Base-by-base conservation (phyloP, 2,888 invertebrate species). In the Drosophila macrospina region DNA sequence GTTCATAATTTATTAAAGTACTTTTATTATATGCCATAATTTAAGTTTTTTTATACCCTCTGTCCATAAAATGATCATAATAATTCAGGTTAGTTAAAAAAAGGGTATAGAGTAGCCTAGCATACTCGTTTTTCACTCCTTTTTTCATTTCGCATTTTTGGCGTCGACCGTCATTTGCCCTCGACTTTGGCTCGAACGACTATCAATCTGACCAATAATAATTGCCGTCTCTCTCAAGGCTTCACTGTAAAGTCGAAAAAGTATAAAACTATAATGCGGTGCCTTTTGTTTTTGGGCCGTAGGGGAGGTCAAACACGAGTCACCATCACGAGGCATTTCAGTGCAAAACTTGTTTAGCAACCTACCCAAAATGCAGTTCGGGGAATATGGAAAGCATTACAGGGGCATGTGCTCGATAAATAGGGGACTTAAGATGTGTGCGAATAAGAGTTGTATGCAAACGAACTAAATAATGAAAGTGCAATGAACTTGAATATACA, bases 231-330 rank as follows among this genome's bases (percentile, higher is more conserved):
- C 26, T 73, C 26, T 73, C 78, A 72, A 74, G 74, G 73, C 47
- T 63, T 52, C 20, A 41, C 73, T 60, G 34, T 37, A 67, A 42
- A 42, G 37, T 20, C 55, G 20, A 48, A 47, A 44, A 10, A 20
- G 30, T 28, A 36, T 47, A 39, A 73, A 39, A 36, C 42, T 28
- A 50, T 41, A 26, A 48, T 20, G 15, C 26, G 11, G 24, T 20
- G 26, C 42, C 42, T 57, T 52, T 59, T 69, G 51, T 37, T 44
- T 44, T 26, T 15, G 52, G 48, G 7, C 36, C 26, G 37, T 42
- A 56, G 62, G 50, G 54, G 66, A 76, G 66, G 66, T 47, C 76
- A 61, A 62, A 54, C 61, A 70, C 71, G 57, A 60, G 74, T 55
- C 69, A 44, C 11, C 42, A 34, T 61, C 50, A 66, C 71, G 57